Percentiles rank a stretch among this genome's conserved stretches.
Evolutionary conservation across 2,888 invertebrate genomes (phyloP).

Genomic region (Coenonympha arcania): DNA sequence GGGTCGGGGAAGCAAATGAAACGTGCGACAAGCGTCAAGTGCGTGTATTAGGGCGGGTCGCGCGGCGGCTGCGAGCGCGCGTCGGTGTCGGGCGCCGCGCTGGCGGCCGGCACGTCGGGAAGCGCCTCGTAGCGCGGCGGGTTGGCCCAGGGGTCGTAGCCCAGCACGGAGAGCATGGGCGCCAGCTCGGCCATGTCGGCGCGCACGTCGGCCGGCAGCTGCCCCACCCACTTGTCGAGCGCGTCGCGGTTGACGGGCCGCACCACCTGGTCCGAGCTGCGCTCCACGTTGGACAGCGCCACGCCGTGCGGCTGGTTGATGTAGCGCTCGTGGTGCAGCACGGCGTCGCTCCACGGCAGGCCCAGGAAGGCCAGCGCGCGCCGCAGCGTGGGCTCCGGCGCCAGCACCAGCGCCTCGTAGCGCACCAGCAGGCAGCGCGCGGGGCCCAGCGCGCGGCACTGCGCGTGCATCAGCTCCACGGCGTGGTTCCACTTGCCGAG

Average conservation of each 20-base stretch:
- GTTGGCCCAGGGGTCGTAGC: conserved; percentile 97
- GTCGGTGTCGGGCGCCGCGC: conserved; percentile 14
- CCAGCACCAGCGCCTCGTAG: conserved; percentile 97
- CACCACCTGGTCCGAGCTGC: conserved; percentile 98
- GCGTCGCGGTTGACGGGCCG: conserved; percentile 98
- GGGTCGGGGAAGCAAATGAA: conserved; percentile 9
- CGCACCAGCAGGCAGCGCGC: conserved; percentile 89
- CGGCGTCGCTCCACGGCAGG: conserved; percentile 95
- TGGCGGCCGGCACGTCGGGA: conserved; percentile 60
- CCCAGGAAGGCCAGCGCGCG: conserved; percentile 90
- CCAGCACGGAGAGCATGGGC: conserved; percentile 92
- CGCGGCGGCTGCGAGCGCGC: conserved; percentile 73
- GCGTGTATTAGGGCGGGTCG: conserved; percentile 41
- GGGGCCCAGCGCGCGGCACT: conserved; percentile 87
- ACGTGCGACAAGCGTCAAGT: conserved; percentile 1
- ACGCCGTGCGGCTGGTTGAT: conserved; percentile 97
- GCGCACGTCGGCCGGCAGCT: conserved; percentile 92
- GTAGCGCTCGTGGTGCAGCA: conserved; percentile 97
- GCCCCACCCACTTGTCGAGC: conserved; percentile 91
- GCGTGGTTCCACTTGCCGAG: conserved; percentile 97
- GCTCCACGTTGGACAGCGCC: conserved; percentile 95
- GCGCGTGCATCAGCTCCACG: conserved; percentile 93
- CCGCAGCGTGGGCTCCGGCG: conserved; percentile 91
- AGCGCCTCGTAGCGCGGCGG: conserved; percentile 90
- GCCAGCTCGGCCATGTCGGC: conserved; percentile 94